Percentiles rank a stretch among this genome's conserved stretches.
Conservation (phyloP, 2,113 vertebrate species). For the human region DNA sequence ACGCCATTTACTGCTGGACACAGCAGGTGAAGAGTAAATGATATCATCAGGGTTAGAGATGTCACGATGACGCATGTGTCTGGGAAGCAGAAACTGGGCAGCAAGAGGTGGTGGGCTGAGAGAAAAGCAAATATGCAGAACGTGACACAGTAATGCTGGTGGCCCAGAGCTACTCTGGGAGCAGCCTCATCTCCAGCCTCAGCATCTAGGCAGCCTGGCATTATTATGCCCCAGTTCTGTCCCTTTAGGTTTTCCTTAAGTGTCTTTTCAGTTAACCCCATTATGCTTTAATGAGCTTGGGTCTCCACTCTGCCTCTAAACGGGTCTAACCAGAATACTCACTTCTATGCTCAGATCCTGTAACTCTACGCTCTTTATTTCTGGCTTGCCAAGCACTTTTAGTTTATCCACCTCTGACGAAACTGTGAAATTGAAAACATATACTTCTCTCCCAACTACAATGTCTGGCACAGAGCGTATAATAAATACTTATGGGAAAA, state of each 20-base stretch:
- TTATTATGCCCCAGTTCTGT: not conserved
- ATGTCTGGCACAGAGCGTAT: not conserved
- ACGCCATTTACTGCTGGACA: not conserved
- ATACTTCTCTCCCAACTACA: not conserved
- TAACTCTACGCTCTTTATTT: not conserved
- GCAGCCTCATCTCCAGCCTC: not conserved
- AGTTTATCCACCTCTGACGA: not conserved
- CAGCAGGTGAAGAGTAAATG: not conserved
- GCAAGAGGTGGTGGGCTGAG: not conserved
- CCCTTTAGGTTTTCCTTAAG: not conserved
- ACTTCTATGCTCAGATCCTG: not conserved
- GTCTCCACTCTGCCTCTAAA: not conserved
- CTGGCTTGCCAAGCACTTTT: not conserved
- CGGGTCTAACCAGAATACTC: not conserved
- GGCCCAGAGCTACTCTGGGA: not conserved
- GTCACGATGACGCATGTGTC: fast-evolving
- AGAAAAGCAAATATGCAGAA: not conserved
- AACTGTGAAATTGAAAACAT: not conserved
- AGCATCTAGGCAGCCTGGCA: fast-evolving
- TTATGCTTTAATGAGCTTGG: not conserved
- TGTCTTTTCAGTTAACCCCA: not conserved
- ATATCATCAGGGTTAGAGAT: fast-evolving
- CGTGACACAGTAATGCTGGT: too few species aligned
- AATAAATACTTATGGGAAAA: not conserved
- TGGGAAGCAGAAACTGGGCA: not conserved